Evolutionary conservation across 2,113 vertebrate genomes (phyloP), one percentile per base, ranked within the genome.

Genomic region (Callipepla californica): DNA sequence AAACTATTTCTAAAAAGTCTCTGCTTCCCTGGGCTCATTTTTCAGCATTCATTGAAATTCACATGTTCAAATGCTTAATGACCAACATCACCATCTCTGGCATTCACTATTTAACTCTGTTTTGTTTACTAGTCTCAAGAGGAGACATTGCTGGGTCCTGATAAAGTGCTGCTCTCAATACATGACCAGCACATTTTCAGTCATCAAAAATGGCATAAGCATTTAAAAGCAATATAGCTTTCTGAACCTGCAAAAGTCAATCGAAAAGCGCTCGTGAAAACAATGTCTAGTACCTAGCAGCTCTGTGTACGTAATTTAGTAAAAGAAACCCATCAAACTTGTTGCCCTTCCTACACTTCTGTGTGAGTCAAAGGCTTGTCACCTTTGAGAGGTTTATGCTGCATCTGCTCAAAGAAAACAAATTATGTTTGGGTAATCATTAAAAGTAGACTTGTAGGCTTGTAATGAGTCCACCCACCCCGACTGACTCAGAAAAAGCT

Each of bases 401-500:
- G 78, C 80, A 94, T 90, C 75, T 66, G 42, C 79, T 84, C 80
- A 50, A 80, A 83, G 92, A 94, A 90, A 95, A 95, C 62, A 94
- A 62, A 62, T 92, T 44, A 80, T 94, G 58, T 96, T 95, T 94
- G 91, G 94, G 91, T 94, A 96, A 93, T 80, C 73, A 90, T 70
- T 76, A 66, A 45, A 89, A 92, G 65, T 55, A 87, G 67, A 68
- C 48, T 67, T 79, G 67, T 85, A 89, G 81, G 91, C 59, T 85
- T 83, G 45, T 80, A 94, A 94, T 0, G 1, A 61, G 78, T n/a
- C 67, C 68, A 34, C 74, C 77, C 59, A 76, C 93, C 57, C 26
- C 34, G 25, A 85, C 2, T 93, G 83, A 96, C 90, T 96, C 90
- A 96, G 90, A 76, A 77, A 75, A 79, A 94, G 65, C 63, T 68